phyloP scores from a whole-genome alignment of 2,113 vertebrate species.

The Diadophis punctatus region DNA sequence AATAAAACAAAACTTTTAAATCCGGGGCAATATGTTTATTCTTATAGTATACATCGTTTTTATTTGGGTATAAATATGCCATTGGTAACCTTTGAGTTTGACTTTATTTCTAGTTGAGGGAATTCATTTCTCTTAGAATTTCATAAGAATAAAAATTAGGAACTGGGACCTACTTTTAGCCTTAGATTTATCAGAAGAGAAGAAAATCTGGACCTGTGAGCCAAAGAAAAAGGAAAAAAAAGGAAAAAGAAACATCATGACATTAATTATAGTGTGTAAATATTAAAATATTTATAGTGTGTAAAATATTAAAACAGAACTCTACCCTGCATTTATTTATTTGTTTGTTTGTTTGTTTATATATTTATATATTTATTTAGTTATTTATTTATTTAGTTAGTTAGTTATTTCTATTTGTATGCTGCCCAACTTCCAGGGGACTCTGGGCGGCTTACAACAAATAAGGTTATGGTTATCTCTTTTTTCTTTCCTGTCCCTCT shows the following conservation, averaged over 20 bases:
- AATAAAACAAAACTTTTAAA: not conserved
- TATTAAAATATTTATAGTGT: not conserved
- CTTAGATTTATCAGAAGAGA: not conserved
- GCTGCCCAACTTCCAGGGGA: too few relatives aligned
- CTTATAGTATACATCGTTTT: not conserved
- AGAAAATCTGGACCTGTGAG: not conserved
- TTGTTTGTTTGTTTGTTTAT: too few relatives aligned
- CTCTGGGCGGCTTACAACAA: too few relatives aligned
- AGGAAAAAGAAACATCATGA: not conserved
- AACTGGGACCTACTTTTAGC: not conserved
- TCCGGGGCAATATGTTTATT: not conserved
- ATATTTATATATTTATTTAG: too few relatives aligned
- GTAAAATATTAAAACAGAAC: not conserved
- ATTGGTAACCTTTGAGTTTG: not conserved
- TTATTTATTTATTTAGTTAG: too few relatives aligned
- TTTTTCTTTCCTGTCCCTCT: not conserved
- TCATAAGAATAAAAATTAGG: not conserved
- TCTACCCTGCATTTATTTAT: not conserved
- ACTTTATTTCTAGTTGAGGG: not conserved
- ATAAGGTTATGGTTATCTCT: not conserved
- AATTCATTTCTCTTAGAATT: not conserved
- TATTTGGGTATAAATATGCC: not conserved
- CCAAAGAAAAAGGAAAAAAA: not conserved
- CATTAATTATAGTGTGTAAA: not conserved
- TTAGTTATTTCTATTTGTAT: too few relatives aligned